Percentiles rank a stretch among this genome's conserved stretches.
These are phyloP conservation scores for Isotomurus palustris DNA, from an alignment of 2,888 invertebrate species.

Conservation along the genomic window DNA sequence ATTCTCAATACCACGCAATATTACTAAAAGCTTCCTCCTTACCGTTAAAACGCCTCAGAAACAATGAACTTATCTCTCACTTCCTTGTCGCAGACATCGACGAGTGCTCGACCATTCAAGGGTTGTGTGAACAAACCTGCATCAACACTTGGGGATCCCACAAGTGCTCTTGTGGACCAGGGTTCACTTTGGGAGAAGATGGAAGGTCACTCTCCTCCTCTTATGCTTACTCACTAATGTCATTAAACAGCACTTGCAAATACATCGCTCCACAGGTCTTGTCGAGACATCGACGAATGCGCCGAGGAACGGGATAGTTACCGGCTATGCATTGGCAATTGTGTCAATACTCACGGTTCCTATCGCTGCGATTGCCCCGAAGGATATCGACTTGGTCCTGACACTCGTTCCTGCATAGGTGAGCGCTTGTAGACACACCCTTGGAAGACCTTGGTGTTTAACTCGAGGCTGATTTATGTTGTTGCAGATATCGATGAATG, in stretches of 20 bases:
- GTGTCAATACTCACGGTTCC: conserved; percentile 82
- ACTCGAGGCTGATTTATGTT: conserved; percentile 7
- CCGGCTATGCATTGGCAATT: conserved; percentile 62
- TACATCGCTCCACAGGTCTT: conserved; percentile 52
- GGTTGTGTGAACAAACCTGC: conserved; percentile 79
- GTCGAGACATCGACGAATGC: conserved; percentile 44
- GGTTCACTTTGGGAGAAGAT: conserved; percentile 70
- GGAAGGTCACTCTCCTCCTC: conserved; percentile 66
- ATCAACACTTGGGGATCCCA: conserved; percentile 87
- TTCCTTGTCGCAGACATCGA: conserved; percentile 58
- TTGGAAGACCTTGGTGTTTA: not conserved
- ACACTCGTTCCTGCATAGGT: conserved; percentile 81
- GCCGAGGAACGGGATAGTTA: conserved; percentile 20
- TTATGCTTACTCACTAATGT: too few relatives aligned
- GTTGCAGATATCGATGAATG: conserved; percentile 71
- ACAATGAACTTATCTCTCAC: too few relatives aligned
- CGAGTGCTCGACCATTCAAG: conserved; percentile 58
- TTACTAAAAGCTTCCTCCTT: too few relatives aligned
- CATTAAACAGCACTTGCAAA: not conserved
- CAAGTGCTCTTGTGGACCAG: conserved; percentile 78
- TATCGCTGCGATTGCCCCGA: conserved; percentile 67
- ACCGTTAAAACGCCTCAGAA: too few relatives aligned
- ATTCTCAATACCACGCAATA: too few relatives aligned
- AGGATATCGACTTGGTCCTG: conserved; percentile 69
- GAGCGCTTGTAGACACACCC: conserved; percentile 37